These are phyloP conservation scores for Diabrotica virgifera DNA, from an alignment of 1,140 invertebrate genomes.

Conservation along the genomic window DNA sequence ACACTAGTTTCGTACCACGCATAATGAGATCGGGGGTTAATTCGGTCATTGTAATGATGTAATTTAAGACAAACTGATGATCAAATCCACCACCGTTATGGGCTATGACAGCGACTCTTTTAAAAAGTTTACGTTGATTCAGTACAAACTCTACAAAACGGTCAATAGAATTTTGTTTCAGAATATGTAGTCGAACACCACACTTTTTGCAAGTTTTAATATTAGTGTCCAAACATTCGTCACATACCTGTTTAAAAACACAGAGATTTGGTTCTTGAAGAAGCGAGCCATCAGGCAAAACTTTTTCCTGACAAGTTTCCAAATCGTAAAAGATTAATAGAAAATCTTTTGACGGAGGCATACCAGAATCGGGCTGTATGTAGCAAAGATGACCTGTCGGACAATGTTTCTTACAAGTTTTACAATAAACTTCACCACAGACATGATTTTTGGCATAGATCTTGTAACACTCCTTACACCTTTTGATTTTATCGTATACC, in stretches of 20 bases:
- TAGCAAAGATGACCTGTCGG: background rate
- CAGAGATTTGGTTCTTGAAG: no score
- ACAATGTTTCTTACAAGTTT: background rate
- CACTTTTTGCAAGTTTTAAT: background rate
- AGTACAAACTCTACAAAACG: background rate
- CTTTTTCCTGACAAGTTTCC: no score
- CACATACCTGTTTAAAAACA: no score
- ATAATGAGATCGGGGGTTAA: slow-evolving; percentile 7
- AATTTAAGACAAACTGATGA: slow-evolving; percentile 11
- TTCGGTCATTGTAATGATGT: background rate
- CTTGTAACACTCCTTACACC: background rate
- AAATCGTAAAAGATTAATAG: no score
- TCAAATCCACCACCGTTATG: slow-evolving; percentile 5
- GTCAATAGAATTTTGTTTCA: background rate
- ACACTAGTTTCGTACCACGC: no score
- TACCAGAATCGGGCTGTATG: slow-evolving; percentile 2
- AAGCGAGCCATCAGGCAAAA: no score
- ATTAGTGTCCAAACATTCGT: background rate
- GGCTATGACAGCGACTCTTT: background rate
- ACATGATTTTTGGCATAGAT: background rate
- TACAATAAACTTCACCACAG: slow-evolving; percentile 7
- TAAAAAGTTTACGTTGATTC: background rate
- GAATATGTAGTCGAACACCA: background rate
- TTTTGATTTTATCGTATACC: background rate
- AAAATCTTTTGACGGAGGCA: background rate